Evolutionary conservation across 1,140 invertebrate species (phyloP), one percentile per base, ranked within the genome.

Genomic region (Phocides pigmalion): DNA sequence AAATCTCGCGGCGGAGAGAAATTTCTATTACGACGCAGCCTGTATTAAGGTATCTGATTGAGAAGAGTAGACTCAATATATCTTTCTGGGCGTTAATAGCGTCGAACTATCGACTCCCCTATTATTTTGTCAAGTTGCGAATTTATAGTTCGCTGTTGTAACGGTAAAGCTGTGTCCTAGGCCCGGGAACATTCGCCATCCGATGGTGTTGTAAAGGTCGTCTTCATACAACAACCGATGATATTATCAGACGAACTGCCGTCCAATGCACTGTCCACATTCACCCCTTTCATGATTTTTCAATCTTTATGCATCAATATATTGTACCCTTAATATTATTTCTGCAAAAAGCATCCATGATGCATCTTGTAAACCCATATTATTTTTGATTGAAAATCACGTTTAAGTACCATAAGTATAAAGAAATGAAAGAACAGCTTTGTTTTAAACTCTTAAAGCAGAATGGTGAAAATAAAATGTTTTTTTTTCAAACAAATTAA

Each of bases 71-170:
- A 76, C 74, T 73, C 83, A 80, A 88, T 89, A 89, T 88, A 88
- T 89, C 87, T 87, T 83, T 74, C 71, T 68, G 74, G 81, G 85
- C 87, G 87, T 89, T 89, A 89, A 89, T 89, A 85, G 87, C 84
- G 70, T 77, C 72, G 74, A 82, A 82, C 77, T 81, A 83, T 84
- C 83, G 78, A 62, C 73, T 84, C 71, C 71, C 82, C 87, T 87
- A 89, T 89, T 89, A 89, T 89, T 89, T 89, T 89, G 87, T 87
- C 87, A 87, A 89, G 87, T 70, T 61, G 72, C 74, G 73, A 78
- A 89, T 89, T 89, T 89, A 89, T 89, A 82, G 84, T 82, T 79
- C 72, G 73, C 68, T 64, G 65, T 66, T 22, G 62, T 85, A 89
- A 88, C 87, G 87, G 87, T 81, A 77, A 70, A 69, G 59, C 56